A percentile compares a stretch with the other conserved stretches of the same genome.
Evolutionary conservation across 2,888 invertebrate genomes (phyloP).

Genomic region (Platerodrilus igneus): DNA sequence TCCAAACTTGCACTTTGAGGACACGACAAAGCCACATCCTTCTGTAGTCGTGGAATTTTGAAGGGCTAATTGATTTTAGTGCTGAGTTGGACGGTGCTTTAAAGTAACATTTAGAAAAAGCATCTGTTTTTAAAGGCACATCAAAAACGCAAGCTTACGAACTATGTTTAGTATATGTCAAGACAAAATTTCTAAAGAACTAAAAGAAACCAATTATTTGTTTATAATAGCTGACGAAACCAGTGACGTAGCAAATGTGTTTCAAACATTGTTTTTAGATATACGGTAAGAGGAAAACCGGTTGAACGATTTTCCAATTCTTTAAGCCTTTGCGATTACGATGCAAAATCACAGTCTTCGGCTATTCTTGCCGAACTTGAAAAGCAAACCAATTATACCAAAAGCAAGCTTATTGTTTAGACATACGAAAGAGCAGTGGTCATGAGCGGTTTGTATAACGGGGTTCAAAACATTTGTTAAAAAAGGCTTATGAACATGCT

Average conservation of each 20-base stretch:
- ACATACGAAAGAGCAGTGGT: slow-evolving; percentile 32
- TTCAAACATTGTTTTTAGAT: slow-evolving; percentile 28
- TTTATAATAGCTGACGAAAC: slow-evolving; percentile 12
- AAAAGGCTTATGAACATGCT: too few relatives aligned
- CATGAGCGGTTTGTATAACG: too few relatives aligned
- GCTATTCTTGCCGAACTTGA: slow-evolving; percentile 21
- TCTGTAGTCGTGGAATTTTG: slow-evolving; percentile 34
- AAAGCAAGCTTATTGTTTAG: slow-evolving; percentile 31
- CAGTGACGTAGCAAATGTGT: slow-evolving; percentile 25
- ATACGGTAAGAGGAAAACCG: slow-evolving; percentile 23
- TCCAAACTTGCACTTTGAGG: slow-evolving; percentile 36
- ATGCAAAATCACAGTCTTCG: slow-evolving; percentile 17
- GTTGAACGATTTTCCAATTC: slow-evolving; percentile 31
- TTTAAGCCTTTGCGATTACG: too few relatives aligned
- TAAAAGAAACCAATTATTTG: slow-evolving; percentile 17
- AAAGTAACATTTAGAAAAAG: slow-evolving; percentile 29
- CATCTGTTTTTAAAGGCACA: slow-evolving; percentile 34
- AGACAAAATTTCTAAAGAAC: slow-evolving; percentile 27
- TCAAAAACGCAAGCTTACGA: slow-evolving; percentile 37
- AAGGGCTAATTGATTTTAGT: slow-evolving; percentile 34
- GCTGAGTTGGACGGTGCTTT: slow-evolving; percentile 30
- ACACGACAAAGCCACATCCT: slow-evolving; percentile 32
- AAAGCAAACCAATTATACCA: slow-evolving; percentile 1
- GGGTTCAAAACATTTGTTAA: too few relatives aligned
- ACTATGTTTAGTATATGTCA: slow-evolving; percentile 34